Base-by-base conservation (phyloP, 2,888 invertebrate genomes). In the Dicyrtoma fusca region DNA sequence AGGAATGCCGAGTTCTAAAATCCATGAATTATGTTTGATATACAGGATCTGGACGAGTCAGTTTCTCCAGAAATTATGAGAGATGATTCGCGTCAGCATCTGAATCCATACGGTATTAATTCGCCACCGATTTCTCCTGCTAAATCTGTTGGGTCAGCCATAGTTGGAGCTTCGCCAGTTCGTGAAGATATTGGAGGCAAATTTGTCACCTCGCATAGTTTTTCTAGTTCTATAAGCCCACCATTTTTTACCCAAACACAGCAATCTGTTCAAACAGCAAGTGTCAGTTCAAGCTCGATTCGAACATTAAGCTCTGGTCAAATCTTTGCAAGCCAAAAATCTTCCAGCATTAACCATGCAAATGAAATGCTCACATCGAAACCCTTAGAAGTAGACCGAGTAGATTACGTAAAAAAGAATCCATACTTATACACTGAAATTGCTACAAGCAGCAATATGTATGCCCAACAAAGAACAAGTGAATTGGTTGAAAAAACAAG, bases 31-130 rank as follows among this genome's bases (percentile, higher is more conserved):
- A n/a, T 10, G 21, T 45, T 59, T 57, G 59, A 49, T 57, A 5
- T 34, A 34, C 49, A 73, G 69, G 75, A 75, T 53, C 42, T 73
- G n/a, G 74, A 74, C 26, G 73, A 73, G 21, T 45, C 75, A 1
- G 62, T 59, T n/a, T 74, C 75, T 4, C 75, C 75, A 10, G 75
- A 75, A 69, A 73, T 74, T 53, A 25, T 75, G 47, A 63, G 75
- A n/a, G 73, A 72, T n/a, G 75, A 73, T 26, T 51, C 64, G 13
- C 53, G 64, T 14, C 55, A 19, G 49, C 73, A 71, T 49, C 59
- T 71, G 8, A 72, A 71, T 57, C 55, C 71, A 3, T 73, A 68
- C 45, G 64, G 65, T 19, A 74, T 73, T 19, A 65, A 62, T 23
- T 70, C 76, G 11, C 76, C 74, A n/a, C 71, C 73, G 17, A 57